Evolutionary conservation across 1,140 invertebrate genomes (phyloP).

Genomic region (Apis dorsata): DNA sequence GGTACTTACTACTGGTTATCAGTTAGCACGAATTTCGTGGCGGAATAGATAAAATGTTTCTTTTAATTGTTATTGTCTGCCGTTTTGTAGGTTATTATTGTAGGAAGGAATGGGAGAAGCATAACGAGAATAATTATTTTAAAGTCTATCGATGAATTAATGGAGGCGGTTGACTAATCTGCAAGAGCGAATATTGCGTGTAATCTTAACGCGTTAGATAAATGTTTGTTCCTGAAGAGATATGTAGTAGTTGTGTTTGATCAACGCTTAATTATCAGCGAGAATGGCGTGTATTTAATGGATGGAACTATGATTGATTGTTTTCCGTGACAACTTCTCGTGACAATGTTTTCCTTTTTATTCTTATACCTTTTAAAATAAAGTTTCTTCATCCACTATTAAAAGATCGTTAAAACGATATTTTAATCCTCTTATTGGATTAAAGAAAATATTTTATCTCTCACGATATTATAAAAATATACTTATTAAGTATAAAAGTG

Average conservation of each 20-base stretch:
- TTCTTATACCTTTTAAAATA: not conserved
- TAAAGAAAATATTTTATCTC: too few species aligned
- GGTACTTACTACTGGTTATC: not conserved
- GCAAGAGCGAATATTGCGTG: not conserved
- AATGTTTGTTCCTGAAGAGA: not conserved
- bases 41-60: not conserved
- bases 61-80: not conserved
- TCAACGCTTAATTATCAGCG: slow-evolving; percentile 17
- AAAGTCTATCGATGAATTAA: not conserved
- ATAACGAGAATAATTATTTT: not conserved
- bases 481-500: too few species aligned
- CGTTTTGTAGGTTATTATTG: too few species aligned
- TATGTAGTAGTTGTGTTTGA: not conserved
- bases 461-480: too few species aligned
- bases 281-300: not conserved
- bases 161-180: not conserved
- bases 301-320: slow-evolving; percentile 1
- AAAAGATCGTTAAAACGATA: too few species aligned
- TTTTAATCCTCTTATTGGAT: too few species aligned
- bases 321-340: not conserved
- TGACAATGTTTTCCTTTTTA: not conserved
- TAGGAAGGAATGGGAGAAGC: not conserved
- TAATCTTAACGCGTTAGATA: slow-evolving; percentile 8
- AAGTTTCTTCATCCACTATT: not conserved
- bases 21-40: not conserved